Evolutionary conservation across 2,888 invertebrate species (phyloP), one percentile per base, ranked within the genome.

Genomic region (Cotesia congregata): DNA sequence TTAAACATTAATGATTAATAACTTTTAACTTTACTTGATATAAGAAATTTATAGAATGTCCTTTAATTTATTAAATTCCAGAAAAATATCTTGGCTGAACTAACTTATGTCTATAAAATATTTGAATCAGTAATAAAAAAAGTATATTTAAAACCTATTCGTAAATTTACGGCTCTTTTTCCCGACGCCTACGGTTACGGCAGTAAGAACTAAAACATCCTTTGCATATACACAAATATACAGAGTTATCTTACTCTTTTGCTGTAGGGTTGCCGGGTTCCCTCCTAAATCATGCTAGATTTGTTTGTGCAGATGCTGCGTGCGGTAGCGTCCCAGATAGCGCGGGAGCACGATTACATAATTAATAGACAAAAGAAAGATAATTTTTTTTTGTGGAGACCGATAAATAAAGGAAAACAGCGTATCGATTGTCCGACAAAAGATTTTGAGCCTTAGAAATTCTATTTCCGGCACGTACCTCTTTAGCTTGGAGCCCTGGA

Each of bases 291-390:
- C 81, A 83, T 70, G 77, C 77, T 78, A 82, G 79, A 80, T 85
- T 83, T 81, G 81, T 83, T 83, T 79, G 79, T 80, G 78, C 81
- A 82, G 82, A 83, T 80, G 79, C 76, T 79, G 77, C 77, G 78
- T 79, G 77, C 62, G 76, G 70, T 65, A 64, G 60, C 74, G 73
- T 67, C 67, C 67, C 62, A 61, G 62, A 70, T 70, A 77, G 50
- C 50, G 50, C 12, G 7, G 7, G 7, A 50, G 50, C 12, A 50
- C 50, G 40, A 75, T 59, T 69, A 50, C 40, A 60, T 72, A 72
- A 41, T 69, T 12, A 64, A 30, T 38, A 38, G 40, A 50, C 67
- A 72, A 72, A 59, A 67, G 67, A 60, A 38, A 17, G 59, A n/a
- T 65, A 41, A 59, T 30, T 30, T 30, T 30, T 30, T 30, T 30